A percentile compares a stretch with the other conserved stretches of the same genome.
These are phyloP conservation scores for Acleris cristana DNA, from an alignment of 2,888 invertebrate species.

Conservation along the genomic window DNA sequence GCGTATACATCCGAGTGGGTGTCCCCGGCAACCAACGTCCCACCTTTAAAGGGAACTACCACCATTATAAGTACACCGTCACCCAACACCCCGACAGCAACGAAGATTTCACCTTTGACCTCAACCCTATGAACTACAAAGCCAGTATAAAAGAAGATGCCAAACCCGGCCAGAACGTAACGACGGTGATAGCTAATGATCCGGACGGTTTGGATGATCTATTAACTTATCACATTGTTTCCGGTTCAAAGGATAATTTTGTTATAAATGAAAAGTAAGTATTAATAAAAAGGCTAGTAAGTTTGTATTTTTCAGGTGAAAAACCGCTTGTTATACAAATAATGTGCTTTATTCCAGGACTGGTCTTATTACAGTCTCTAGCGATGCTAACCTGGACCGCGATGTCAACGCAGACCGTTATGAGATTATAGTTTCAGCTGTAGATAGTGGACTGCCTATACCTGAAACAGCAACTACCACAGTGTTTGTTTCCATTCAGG, in stretches of 20 bases:
- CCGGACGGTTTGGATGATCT: conserved; percentile 90
- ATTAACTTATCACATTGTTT: conserved; percentile 87
- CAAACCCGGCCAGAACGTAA: conserved; percentile 86
- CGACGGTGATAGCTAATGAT: conserved; percentile 89
- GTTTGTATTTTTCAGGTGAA: too few species aligned
- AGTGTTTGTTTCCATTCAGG: conserved; percentile 88
- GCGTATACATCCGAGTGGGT: conserved; percentile 88
- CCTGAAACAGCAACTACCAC: conserved; percentile 91
- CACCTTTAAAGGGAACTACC: conserved; percentile 89
- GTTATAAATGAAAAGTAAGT: conserved; percentile 88
- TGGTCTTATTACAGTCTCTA: conserved; percentile 88
- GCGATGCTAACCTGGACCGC: conserved; percentile 88
- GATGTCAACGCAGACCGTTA: conserved; percentile 87
- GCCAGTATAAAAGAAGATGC: conserved; percentile 89
- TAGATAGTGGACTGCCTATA: conserved; percentile 89
- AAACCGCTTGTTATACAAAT: background rate
- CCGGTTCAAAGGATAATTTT: conserved; percentile 91
- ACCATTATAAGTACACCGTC: conserved; percentile 78
- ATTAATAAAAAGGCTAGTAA: background rate
- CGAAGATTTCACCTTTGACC: conserved; percentile 76
- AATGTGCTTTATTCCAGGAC: conserved; percentile 72
- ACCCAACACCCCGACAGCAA: conserved; percentile 63
- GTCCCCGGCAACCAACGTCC: conserved; percentile 92
- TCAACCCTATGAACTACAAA: conserved; percentile 88
- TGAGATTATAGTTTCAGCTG: conserved; percentile 88